A percentile compares a stretch with the other conserved stretches of the same genome.
These are phyloP conservation scores for Calliphora vomitoria DNA, from an alignment of 2,888 invertebrate genomes.

Conservation along the genomic window DNA sequence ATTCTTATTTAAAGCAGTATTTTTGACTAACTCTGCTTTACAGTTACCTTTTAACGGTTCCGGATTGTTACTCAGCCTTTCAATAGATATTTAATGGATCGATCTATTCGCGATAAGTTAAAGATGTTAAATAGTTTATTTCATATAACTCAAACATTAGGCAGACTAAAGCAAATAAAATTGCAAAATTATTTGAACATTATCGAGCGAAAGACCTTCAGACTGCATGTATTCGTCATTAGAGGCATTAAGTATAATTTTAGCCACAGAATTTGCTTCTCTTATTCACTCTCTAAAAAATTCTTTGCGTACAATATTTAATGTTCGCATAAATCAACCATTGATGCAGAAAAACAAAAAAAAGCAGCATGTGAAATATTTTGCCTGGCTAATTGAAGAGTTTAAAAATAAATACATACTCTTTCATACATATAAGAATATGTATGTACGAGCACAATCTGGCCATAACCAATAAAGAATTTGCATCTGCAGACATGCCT, in stretches of 20 bases:
- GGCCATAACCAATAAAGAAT: conserved; percentile 48
- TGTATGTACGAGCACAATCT: conserved; percentile 30
- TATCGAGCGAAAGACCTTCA: conserved; percentile 36
- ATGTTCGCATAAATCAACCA: conserved; percentile 60
- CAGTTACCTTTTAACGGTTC: no score
- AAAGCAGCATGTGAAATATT: conserved; percentile 39
- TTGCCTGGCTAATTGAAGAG: conserved; percentile 65
- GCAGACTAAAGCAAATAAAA: background rate
- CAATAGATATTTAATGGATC: no score
- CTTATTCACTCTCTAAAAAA: conserved; percentile 18
- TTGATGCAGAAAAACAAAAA: conserved; percentile 30
- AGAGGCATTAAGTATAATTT: background rate
- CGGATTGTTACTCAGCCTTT: no score
- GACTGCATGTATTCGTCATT: conserved; percentile 27
- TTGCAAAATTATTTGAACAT: background rate
- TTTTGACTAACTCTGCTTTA: no score
- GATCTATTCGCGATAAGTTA: no score
- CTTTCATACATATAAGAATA: background rate
- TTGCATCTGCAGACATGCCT: conserved; percentile 61
- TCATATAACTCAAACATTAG: no score
- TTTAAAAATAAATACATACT: conserved; percentile 53
- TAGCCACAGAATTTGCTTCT: background rate
- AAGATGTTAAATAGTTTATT: no score
- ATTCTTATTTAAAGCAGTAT: no score
- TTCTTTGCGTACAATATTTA: conserved; percentile 44